Evolutionary conservation across 2,113 vertebrate species (phyloP).

Genomic region (Tyto alba): DNA sequence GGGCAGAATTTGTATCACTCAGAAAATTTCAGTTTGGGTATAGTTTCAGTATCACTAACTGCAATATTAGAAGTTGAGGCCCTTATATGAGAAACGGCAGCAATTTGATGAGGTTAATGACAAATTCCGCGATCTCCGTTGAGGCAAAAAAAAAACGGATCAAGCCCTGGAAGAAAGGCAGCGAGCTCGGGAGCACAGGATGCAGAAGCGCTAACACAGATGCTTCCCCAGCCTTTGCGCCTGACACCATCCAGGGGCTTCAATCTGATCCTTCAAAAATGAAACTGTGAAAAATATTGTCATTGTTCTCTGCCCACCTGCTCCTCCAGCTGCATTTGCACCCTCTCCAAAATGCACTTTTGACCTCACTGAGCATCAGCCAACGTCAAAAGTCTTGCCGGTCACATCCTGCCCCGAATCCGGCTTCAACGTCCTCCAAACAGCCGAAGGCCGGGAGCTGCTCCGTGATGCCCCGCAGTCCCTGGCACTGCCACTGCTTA

Average conservation of each 20-base stretch:
- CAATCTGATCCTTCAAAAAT: background rate
- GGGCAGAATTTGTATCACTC: background rate
- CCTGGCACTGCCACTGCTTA: background rate
- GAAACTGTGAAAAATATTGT: background rate
- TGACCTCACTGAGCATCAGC: background rate
- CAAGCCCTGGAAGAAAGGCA: background rate
- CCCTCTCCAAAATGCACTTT: background rate
- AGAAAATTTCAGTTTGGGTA: background rate
- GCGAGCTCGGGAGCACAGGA: background rate
- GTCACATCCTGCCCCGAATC: background rate
- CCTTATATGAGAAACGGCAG: background rate
- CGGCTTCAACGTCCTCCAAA: background rate
- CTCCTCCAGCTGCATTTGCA: background rate
- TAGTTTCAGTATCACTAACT: background rate
- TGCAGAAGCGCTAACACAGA: background rate
- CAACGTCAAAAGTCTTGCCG: rapidly evolving
- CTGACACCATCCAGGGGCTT: background rate
- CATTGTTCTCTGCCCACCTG: background rate
- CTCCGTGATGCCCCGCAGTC: rapidly evolving
- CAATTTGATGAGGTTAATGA: background rate
- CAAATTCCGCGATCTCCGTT: background rate
- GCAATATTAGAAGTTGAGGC: background rate
- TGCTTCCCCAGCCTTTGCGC: background rate
- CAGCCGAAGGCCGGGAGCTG: rapidly evolving
- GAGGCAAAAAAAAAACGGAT: background rate